Evolutionary conservation across 1,140 invertebrate species (phyloP), one percentile per base, ranked within the genome.

Genomic region (Lepidurus packardi): DNA sequence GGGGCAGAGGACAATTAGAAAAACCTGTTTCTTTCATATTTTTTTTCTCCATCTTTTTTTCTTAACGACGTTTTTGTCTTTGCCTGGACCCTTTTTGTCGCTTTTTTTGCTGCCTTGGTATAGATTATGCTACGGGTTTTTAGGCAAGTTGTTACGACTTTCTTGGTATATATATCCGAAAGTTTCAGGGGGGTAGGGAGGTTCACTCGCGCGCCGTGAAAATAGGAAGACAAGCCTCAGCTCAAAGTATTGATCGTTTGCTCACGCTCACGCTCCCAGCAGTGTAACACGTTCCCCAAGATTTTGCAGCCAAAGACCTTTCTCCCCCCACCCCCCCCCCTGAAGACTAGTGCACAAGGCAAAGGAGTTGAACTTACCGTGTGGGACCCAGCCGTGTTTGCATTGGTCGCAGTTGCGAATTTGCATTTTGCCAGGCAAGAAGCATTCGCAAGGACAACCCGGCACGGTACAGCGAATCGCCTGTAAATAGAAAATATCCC

Each of bases 311-410:
- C 53, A 7, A 65, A 65, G 53, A 65, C 53, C 1, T n/a, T 0
- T n/a, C 53, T 65, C 16, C 16, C 45, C 1, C 9, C 45, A 1
- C 1, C 13, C 5, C 34, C 3, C 34, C 34, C 34, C 34, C 34
- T 34, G 34, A 34, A 34, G 34, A 34, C 34, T 4, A 44, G 16
- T 34, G 1, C 13, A 53, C 73, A 24, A 74, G n/a, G 43, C 25
- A 21, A 77, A 73, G 7, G 25, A 73, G 13, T 45, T 7, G 47
- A 16, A 82, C 91, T 91, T 85, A 93, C 91, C 91, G 85, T 93
- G 92, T 78, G 90, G 89, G 74, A 93, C 91, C 91, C 91, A 93
- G 77, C 91, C 91, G 83, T 93, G 92, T 81, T 89, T 90, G 83
- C 92, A 93, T 73, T 88, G 89, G 80, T 91, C 90, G 85, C 92